A percentile compares a stretch with the other conserved stretches of the same genome.
These are phyloP conservation scores for Eupithecia centaureata DNA, from an alignment of 2,888 invertebrate genomes.

Conservation along the genomic window DNA sequence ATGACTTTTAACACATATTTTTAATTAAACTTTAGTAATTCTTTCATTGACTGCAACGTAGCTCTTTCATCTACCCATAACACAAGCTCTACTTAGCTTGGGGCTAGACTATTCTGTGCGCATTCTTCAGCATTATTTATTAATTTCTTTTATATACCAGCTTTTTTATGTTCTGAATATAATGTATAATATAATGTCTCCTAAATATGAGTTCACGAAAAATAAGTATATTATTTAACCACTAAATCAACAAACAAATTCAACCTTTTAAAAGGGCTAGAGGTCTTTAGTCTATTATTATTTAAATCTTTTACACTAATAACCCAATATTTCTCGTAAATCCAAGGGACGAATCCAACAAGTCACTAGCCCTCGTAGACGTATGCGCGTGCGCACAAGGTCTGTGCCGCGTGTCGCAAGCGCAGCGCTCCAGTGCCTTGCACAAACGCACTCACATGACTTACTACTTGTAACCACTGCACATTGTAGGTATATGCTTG, in stretches of 20 bases:
- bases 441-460: constrained; percentile 43
- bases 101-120: too few species aligned
- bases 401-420: constrained; percentile 59
- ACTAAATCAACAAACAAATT: not conserved
- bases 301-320: not conserved
- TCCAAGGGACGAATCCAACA: not conserved
- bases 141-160: too few species aligned
- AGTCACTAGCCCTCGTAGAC: not conserved
- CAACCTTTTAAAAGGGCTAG: not conserved
- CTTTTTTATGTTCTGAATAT: too few species aligned
- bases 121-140: too few species aligned
- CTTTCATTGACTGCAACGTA: not conserved
- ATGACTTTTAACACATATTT: not conserved
- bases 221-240: not conserved
- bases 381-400: constrained; percentile 51
- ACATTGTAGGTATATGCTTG: not conserved
- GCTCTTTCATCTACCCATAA: too few species aligned
- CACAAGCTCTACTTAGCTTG: too few species aligned
- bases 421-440: constrained; percentile 52
- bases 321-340: not conserved
- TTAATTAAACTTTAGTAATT: not conserved
- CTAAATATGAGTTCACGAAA: too few species aligned
- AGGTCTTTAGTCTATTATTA: too few species aligned
- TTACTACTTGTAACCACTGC: not conserved
- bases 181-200: too few species aligned